A percentile compares a stretch with the other conserved stretches of the same genome.
Conservation (phyloP, 1,140 invertebrate genomes). For the Drosophila bocqueti region DNA sequence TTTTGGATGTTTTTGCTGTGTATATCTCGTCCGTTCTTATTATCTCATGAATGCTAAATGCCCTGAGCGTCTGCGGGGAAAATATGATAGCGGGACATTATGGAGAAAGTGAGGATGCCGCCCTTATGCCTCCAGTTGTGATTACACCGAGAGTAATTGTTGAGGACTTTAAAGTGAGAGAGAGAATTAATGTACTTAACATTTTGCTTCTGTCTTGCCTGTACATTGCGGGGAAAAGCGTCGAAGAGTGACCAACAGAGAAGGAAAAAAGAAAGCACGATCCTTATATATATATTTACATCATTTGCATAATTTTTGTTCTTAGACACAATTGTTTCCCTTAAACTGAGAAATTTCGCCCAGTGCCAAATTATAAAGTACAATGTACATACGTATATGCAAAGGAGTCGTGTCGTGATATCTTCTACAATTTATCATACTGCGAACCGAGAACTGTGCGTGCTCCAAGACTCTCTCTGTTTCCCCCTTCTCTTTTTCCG, state of each 20-base stretch:
- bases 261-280: too few relatives aligned
- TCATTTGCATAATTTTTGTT: neutral
- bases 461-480: slow-evolving; percentile 15
- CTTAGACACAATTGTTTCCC: neutral
- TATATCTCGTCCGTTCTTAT: slow-evolving; percentile 54
- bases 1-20: slow-evolving; percentile 10
- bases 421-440: slow-evolving; percentile 81
- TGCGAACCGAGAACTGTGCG: slow-evolving; percentile 62
- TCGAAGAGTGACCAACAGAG: too few relatives aligned
- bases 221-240: too few relatives aligned
- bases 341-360: neutral
- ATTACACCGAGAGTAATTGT: slow-evolving; percentile 9
- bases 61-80: slow-evolving; percentile 44
- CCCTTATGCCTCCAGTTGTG: slow-evolving; percentile 35
- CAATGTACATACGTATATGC: slow-evolving; percentile 51
- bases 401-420: slow-evolving; percentile 62
- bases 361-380: slow-evolving; percentile 44
- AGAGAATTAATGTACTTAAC: neutral
- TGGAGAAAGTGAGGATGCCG: slow-evolving; percentile 7
- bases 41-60: slow-evolving; percentile 84
- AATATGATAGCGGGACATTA: slow-evolving; percentile 33
- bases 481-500: slow-evolving; percentile 35
- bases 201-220: too few relatives aligned
- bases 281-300: too few relatives aligned
- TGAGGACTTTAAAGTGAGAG: neutral